Evolutionary conservation across 2,113 vertebrate species (phyloP), one percentile per base, ranked within the genome.

Genomic region (Quiscalus mexicanus): DNA sequence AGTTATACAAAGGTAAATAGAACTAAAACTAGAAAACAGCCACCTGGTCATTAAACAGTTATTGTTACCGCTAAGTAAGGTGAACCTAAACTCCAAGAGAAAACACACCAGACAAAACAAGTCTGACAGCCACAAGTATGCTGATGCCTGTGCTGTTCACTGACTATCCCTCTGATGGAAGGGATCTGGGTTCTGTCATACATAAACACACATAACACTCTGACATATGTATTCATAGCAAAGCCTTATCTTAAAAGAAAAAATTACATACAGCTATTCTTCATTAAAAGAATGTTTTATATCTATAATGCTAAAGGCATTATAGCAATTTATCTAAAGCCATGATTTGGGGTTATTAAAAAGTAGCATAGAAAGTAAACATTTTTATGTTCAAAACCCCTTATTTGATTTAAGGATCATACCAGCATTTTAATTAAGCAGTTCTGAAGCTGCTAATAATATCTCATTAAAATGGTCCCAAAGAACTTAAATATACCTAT

Each of bases 361-460:
- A 85, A 84, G 56, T 41, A 52, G 25, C 52, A 67, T 24, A 75
- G 27, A 78, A 92, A 87, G 60, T 68, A 96, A 89, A 90, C 19
- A 76, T 28, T 90, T 44, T 33, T 50, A 9, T 67, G 35, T 92
- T 91, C 31, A 74, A 91, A 95, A 70, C 2, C 21, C 18, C 35
- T 69, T 86, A 73, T 71, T 92, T 94, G 84, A 84, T 85, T 58
- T 85, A 87, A 84, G 53, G 50, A 91, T 91, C 78, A 63, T 15
- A 53, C 17, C 81, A 94, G 86, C 21, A 70, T 68, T 96, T 68
- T 90, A 94, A 91, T 93, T 93, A 92, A 94, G 82, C 68, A 67
- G 45, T 74, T 82, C 86, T 93, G 71, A 95, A 91, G 30, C 50
- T 88, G 58, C 9, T 89, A 90, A 84, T 76, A 94, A 89, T 52